Conservation (phyloP, 2,113 vertebrate species). For the Galeopterus variegatus region DNA sequence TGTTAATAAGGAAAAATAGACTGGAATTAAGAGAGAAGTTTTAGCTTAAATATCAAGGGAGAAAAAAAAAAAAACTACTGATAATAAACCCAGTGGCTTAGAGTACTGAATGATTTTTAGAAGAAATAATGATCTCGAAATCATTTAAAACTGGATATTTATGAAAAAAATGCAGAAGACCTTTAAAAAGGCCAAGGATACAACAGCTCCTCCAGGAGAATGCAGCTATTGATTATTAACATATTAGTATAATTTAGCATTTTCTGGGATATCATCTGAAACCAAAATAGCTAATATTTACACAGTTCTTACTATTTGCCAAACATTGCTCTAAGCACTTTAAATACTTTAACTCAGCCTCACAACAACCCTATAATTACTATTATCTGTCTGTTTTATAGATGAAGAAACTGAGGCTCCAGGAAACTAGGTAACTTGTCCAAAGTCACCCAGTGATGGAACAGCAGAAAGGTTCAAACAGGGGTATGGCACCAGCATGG, state of each 20-base stretch:
- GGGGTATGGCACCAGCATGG: fast-evolving
- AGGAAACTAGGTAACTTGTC: neutral
- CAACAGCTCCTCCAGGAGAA: neutral
- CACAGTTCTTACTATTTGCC: neutral
- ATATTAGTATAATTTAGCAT: constrained; percentile 35
- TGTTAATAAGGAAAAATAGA: constrained; percentile 67
- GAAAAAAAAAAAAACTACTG: neutral
- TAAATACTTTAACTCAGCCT: neutral
- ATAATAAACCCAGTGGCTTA: constrained; percentile 50
- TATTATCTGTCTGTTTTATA: neutral
- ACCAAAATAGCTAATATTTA: neutral
- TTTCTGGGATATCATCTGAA: constrained; percentile 29
- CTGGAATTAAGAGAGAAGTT: constrained; percentile 57
- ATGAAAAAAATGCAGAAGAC: neutral
- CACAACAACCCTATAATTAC: neutral
- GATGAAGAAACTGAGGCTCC: neutral
- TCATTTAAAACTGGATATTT: constrained; percentile 2
- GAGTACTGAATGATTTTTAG: constrained; percentile 50
- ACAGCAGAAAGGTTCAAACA: neutral
- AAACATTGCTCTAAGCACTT: neutral
- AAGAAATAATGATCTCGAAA: constrained; percentile 45
- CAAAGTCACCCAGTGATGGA: neutral
- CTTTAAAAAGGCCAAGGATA: neutral
- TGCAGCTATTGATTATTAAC: neutral
- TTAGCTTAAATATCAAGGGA: constrained; percentile 67